Evolutionary conservation across 2,888 invertebrate genomes (phyloP), one percentile per base, ranked within the genome.

Genomic region (Euplexia lucipara): DNA sequence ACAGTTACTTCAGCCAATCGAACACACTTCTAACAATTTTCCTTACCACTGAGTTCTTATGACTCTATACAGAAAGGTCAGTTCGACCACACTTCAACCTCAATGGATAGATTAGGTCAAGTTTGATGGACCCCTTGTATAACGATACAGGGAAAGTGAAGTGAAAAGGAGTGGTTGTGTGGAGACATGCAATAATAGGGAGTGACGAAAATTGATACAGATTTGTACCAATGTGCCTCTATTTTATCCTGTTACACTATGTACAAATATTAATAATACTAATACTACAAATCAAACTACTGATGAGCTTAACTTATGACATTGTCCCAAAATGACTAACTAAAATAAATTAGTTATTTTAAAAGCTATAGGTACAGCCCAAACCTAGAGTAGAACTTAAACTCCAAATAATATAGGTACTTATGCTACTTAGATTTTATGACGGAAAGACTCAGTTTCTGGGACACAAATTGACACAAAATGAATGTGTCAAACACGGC

Each of bases 1-100:
- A 18, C 20, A 49, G 45, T 35, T 14, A 70, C 48, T 42, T 39
- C 35, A 20, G 45, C 39, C 56, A 71, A 54, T 69, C 54, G 39
- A 71, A 69, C 48, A 69, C 72, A 54, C 51, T 35, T 49, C 37
- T 51, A 56, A 71, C 71, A 71, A 63, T 69, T 69, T 69, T 71
- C 71, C 68, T 41, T 71, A 20, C 37, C 68, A 71, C 68, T 71
- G 68, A 48, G 42, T 71, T 70, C 68, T 69, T 71, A 71, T 39
- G 48, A 54, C 74, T 73, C 53, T 41, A 53, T 59, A 37, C 42
- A 47, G 30, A 59, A 54, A 39, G 72, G 65, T 58, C 45, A 58
- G 37, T 65, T 65, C 52, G 47, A 47, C 22, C 35, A 68, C 69
- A 67, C 58, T 67, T 44, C 53, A 70, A 2, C 35, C 51, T 47